A percentile compares a stretch with the other conserved stretches of the same genome.
phyloP scores from a whole-genome alignment of 2,797 vertebrate genomes.

The Labeo calbasu region DNA sequence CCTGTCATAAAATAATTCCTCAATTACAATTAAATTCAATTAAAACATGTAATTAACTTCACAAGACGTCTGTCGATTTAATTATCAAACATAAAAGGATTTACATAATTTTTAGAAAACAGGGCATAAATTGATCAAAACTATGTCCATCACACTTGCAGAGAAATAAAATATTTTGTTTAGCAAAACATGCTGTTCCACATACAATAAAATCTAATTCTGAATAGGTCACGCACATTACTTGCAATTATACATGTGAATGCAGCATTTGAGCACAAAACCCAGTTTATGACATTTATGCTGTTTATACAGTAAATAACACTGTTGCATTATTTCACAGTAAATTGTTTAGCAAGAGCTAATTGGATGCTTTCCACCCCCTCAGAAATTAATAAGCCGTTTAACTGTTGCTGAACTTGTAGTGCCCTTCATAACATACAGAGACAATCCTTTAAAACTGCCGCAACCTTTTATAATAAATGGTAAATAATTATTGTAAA shows the following conservation, averaged over 20 bases:
- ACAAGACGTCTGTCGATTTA: slow-evolving; percentile 9
- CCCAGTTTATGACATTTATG: not conserved
- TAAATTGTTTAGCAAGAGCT: not conserved
- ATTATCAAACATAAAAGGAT: slow-evolving; percentile 30
- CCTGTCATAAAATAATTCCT: not conserved
- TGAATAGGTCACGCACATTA: not conserved
- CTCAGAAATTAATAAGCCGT: slow-evolving; percentile 11
- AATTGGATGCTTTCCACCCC: not conserved
- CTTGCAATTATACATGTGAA: not conserved
- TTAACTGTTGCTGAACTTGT: slow-evolving; percentile 5
- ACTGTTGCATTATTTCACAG: not conserved
- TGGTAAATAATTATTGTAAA: slow-evolving; percentile 6
- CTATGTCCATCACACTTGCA: not conserved
- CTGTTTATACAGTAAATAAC: not conserved
- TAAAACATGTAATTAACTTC: not conserved
- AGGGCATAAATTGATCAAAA: not conserved
- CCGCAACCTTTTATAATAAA: not conserved
- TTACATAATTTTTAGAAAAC: not conserved
- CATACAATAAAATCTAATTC: slow-evolving; percentile 6
- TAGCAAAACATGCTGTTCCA: not conserved
- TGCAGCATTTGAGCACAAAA: not conserved
- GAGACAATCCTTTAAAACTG: slow-evolving; percentile 18
- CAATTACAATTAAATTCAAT: slow-evolving; percentile 30
- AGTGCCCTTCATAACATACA: not conserved
- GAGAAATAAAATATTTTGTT: not conserved